A percentile compares a stretch with the other conserved stretches of the same genome.
These are phyloP conservation scores for Acrobasis repandana DNA, from an alignment of 2,888 invertebrate genomes.

Conservation along the genomic window DNA sequence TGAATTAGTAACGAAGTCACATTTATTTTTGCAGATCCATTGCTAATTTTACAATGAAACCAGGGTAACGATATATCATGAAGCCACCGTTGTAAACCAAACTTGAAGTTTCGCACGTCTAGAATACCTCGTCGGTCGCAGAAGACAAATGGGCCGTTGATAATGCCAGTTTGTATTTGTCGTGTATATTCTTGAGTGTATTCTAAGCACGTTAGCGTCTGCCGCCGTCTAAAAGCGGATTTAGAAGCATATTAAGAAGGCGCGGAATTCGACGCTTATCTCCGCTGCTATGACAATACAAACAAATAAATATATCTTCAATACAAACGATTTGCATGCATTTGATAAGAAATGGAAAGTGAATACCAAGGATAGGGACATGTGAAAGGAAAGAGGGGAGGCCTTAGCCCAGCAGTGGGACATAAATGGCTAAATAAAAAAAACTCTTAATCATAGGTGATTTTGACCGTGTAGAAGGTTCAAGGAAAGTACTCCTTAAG, in stretches of 20 bases:
- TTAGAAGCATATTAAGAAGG: constrained; percentile 32
- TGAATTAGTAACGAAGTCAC: background rate
- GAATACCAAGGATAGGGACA: too few relatives aligned
- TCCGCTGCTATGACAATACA: background rate
- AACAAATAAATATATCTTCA: background rate
- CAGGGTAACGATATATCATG: background rate
- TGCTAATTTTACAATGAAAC: background rate
- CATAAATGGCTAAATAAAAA: too few relatives aligned
- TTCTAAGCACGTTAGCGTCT: constrained; percentile 29
- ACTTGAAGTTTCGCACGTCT: background rate
- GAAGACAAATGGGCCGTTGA: constrained; percentile 37
- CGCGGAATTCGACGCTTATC: constrained; percentile 21
- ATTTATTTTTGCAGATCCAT: background rate
- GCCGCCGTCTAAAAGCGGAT: constrained; percentile 26
- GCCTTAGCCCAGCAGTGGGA: too few relatives aligned
- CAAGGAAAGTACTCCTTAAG: too few relatives aligned
- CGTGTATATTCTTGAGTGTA: constrained; percentile 30
- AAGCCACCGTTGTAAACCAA: background rate
- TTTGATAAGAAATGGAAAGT: too few relatives aligned
- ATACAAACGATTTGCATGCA: too few relatives aligned
- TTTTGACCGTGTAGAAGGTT: too few relatives aligned
- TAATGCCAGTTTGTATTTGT: constrained; percentile 42
- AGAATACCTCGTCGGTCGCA: constrained; percentile 6
- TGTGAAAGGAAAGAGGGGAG: too few relatives aligned
- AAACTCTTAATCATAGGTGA: too few relatives aligned